Evolutionary conservation across 2,797 vertebrate genomes (phyloP), one percentile per base, ranked within the genome.

Genomic region (Gymnothorax reevesii): DNA sequence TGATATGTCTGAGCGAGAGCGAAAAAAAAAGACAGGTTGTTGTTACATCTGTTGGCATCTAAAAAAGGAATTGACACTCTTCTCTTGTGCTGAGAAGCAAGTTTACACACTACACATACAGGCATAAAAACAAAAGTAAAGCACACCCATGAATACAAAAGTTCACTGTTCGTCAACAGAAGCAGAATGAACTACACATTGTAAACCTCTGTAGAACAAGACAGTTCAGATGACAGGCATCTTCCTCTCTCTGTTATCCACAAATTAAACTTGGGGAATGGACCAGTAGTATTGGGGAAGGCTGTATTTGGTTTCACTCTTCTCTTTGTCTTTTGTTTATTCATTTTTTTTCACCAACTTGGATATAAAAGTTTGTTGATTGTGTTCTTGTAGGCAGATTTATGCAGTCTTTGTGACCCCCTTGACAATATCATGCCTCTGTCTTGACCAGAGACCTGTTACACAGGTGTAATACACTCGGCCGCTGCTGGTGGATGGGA

Each of bases 391-490:
- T 42, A 42, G 71, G 42, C 12, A 42, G 71, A 42, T 33, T 27
- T 75, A 27, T 64, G 62, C 22, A 64, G 62, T 71, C 69, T 27
- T 71, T 75, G 27, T 15, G 15, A 75, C 15, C 83, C 54, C 27
- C 59, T 55, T 22, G 13, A 92, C 0, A 73, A 75, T 87, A 90
- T 85, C 87, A 87, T 83, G 62, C 84, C 84, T 91, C 91, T 0
- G 90, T 90, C 89, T 95, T 96, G 73, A 95, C 92, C 1, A 87
- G 75, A 1, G 93, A 85, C 57, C 90, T 88, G 55, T 90, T 92
- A 89, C 93, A 92, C 15, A 96, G 94, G 8, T 94, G 95, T 8
- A 96, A 93, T 0, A 96, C 96, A 1, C 94, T 96, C 77, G 95
- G 93, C 59, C 96, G 90, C 84, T 96, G 93, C 91, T 95, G 96